Conservation (phyloP, 2,888 invertebrate species). For the Microchrysa polita region DNA sequence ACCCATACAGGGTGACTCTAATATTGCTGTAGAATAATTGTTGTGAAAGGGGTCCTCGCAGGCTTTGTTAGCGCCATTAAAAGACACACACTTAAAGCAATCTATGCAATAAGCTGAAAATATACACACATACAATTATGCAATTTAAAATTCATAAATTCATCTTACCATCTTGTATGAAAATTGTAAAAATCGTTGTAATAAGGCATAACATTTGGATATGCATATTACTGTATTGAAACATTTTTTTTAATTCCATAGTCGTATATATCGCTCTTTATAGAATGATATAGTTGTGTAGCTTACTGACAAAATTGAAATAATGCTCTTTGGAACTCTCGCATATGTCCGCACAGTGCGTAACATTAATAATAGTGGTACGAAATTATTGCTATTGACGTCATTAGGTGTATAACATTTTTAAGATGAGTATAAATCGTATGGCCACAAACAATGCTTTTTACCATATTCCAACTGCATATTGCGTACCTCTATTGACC, state of each 20-base stretch:
- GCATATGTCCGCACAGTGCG: neutral
- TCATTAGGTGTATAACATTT: neutral
- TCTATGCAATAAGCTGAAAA: constrained; percentile 76
- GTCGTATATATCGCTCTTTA: neutral
- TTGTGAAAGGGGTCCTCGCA: constrained; percentile 98
- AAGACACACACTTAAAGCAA: constrained; percentile 96
- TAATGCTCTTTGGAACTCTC: neutral
- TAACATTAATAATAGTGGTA: neutral
- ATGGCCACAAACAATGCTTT: no score
- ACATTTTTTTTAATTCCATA: constrained; percentile 48
- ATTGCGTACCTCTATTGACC: no score
- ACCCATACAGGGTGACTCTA: constrained; percentile 93
- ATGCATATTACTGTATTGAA: constrained; percentile 52
- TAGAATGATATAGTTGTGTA: neutral
- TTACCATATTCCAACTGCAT: no score
- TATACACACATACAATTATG: neutral
- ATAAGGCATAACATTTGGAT: constrained; percentile 53
- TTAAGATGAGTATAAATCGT: constrained; percentile 34
- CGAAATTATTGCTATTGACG: neutral
- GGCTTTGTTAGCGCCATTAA: constrained; percentile 82
- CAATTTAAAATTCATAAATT: neutral
- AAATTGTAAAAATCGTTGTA: constrained; percentile 52
- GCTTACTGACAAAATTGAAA: neutral
- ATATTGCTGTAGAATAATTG: constrained; percentile 83
- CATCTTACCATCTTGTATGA: constrained; percentile 52